phyloP scores from a whole-genome alignment of 1,140 invertebrate genomes.

The Phocides pigmalion region DNA sequence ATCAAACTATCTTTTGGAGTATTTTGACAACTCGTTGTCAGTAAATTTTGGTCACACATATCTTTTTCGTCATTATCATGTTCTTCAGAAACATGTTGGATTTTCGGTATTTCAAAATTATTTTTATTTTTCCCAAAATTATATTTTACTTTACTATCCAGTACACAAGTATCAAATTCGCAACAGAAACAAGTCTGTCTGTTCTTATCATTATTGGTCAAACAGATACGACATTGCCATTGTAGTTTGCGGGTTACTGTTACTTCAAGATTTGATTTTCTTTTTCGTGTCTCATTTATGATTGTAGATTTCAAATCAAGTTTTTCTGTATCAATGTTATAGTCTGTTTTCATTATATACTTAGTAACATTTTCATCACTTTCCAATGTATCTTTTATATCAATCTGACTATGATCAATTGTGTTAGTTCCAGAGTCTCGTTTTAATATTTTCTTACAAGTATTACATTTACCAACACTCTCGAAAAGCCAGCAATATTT shows the following conservation, averaged over 20 bases:
- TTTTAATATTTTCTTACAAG: slow-evolving; percentile 46
- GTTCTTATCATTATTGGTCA: slow-evolving; percentile 42
- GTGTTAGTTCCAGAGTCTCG: too few species aligned
- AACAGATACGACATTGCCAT: slow-evolving; percentile 59
- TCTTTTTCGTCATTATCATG: too few species aligned
- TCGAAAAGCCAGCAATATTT: slow-evolving; percentile 59
- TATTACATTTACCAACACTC: slow-evolving; percentile 45
- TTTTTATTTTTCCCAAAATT: slow-evolving; percentile 32
- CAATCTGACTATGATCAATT: too few species aligned
- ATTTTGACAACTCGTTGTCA: background rate
- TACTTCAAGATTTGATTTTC: slow-evolving; percentile 7
- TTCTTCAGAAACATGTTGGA: background rate
- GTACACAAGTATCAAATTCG: slow-evolving; percentile 21
- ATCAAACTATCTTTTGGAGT: too few species aligned
- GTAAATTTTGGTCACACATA: too few species aligned
- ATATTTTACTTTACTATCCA: slow-evolving; percentile 30
- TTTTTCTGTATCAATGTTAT: background rate
- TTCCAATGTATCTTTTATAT: too few species aligned
- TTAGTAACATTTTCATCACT: background rate
- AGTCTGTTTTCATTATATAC: background rate
- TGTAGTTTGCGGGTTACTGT: slow-evolving; percentile 8
- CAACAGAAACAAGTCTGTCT: slow-evolving; percentile 47
- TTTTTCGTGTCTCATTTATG: slow-evolving; percentile 25
- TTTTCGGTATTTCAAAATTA: slow-evolving; percentile 16
- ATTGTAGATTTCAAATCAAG: background rate